phyloP scores from a whole-genome alignment of 1,140 invertebrate genomes.

The Argopecten irradians region DNA sequence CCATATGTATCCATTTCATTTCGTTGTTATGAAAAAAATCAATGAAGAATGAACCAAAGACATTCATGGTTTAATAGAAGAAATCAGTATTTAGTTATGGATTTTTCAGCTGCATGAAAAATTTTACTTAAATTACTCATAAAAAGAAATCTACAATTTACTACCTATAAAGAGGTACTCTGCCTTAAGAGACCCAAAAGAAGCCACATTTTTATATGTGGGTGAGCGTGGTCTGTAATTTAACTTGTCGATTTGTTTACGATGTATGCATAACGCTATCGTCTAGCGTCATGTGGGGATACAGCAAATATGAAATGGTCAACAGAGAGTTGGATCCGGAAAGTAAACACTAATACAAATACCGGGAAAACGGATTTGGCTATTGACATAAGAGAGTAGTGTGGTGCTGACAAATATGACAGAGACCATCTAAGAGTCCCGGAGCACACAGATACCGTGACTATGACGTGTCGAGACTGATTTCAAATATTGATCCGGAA shows the following conservation, averaged over 20 bases:
- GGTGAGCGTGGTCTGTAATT: neutral
- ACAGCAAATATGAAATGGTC: neutral
- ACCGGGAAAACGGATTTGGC: neutral
- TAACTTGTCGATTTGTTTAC: neutral
- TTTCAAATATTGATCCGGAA: constrained; percentile 10
- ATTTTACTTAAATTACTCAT: too few relatives aligned
- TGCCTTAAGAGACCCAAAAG: too few relatives aligned
- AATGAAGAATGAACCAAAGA: too few relatives aligned
- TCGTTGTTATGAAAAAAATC: too few relatives aligned
- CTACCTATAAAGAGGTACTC: too few relatives aligned
- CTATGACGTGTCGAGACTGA: neutral
- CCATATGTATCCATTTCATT: too few relatives aligned
- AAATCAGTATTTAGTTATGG: too few relatives aligned
- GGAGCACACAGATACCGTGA: neutral
- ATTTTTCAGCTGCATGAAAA: too few relatives aligned
- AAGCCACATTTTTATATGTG: too few relatives aligned
- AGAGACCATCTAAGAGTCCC: neutral
- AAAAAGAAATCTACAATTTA: too few relatives aligned
- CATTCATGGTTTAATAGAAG: too few relatives aligned
- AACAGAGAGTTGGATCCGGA: constrained; percentile 4
- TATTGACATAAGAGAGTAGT: constrained; percentile 6
- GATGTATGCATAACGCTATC: neutral
- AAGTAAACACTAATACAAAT: neutral
- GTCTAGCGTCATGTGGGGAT: neutral
- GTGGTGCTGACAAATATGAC: neutral